phyloP scores from a whole-genome alignment of 2,113 vertebrate species.

The Pteronura brasiliensis region DNA sequence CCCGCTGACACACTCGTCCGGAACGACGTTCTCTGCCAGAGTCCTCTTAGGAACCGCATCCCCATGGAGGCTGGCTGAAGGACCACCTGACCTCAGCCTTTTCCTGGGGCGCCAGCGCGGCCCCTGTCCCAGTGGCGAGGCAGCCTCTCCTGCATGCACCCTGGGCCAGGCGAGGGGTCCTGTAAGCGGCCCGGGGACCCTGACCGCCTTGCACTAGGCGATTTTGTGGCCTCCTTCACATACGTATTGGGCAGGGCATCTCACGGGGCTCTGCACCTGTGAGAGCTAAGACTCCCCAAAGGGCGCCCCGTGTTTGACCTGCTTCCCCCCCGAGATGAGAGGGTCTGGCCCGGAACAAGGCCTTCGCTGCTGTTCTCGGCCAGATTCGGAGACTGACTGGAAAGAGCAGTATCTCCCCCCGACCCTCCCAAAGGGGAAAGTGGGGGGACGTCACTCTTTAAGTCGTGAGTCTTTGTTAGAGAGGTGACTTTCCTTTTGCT shows the following conservation, averaged over 20 bases:
- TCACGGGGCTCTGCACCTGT: neutral
- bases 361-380: neutral
- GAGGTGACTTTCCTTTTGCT: neutral
- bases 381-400: neutral
- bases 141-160: fast-evolving
- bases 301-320: fast-evolving
- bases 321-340: fast-evolving
- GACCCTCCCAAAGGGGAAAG: neutral
- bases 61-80: neutral
- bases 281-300: neutral
- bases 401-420: neutral
- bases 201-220: fast-evolving
- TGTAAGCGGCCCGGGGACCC: fast-evolving
- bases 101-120: fast-evolving
- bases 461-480: neutral
- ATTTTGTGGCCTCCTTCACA: neutral
- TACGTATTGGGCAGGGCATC: no score
- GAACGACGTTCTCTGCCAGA: neutral
- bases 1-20: neutral
- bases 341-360: fast-evolving
- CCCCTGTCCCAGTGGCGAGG: neutral
- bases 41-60: neutral
- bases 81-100: neutral
- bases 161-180: neutral
- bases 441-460: neutral